Conservation (phyloP, 2,888 invertebrate species). For the Drosophila quinaria region DNA sequence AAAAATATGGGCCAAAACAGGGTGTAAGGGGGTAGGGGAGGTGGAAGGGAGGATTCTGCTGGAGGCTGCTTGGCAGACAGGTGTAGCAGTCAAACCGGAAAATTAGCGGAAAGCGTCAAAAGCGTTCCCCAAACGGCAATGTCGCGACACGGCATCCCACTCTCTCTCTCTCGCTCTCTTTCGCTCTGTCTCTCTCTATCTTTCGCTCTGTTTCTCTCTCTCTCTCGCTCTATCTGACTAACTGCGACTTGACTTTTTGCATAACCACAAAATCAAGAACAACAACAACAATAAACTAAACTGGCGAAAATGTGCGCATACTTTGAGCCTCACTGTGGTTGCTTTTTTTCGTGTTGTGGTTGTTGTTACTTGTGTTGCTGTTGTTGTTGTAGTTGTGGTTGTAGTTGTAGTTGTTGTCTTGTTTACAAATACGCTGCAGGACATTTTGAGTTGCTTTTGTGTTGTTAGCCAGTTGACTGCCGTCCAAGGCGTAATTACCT, state of each 20-base stretch:
- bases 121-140: conserved; percentile 78
- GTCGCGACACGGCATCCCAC: conserved; percentile 60
- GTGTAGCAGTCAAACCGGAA: conserved; percentile 78
- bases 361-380: background rate
- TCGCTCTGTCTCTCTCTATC: background rate
- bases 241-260: conserved; percentile 58
- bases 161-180: conserved; percentile 9
- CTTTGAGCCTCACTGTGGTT: conserved; percentile 62
- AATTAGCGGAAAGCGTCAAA: conserved; percentile 82
- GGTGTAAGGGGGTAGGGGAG: background rate
- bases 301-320: conserved; percentile 73
- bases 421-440: conserved; percentile 76
- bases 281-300: conserved; percentile 44
- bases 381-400: conserved; percentile 13
- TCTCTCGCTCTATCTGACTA: conserved; percentile 5
- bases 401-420: conserved; percentile 32
- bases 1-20: background rate
- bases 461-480: conserved; percentile 52
- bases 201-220: background rate
- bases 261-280: conserved; percentile 62
- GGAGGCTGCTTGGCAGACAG: conserved; percentile 59
- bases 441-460: conserved; percentile 58
- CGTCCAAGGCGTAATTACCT: conserved; percentile 75
- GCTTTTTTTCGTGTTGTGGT: conserved; percentile 18
- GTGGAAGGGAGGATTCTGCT: background rate